Evolutionary conservation across 2,888 invertebrate genomes (phyloP).

Genomic region (Limnephilus rhombicus): DNA sequence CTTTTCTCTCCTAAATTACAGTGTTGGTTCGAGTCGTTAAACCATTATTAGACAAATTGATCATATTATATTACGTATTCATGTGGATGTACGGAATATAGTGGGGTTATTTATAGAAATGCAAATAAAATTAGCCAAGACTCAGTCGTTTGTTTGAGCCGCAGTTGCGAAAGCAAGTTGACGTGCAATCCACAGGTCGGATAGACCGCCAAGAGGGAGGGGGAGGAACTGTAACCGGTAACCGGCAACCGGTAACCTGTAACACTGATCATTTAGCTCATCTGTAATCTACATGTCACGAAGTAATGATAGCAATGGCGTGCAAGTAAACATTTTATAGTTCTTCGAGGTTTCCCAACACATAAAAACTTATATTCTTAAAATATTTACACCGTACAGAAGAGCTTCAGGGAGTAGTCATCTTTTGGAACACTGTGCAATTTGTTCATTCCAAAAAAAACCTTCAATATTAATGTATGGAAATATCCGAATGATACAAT

Average conservation of each 20-base stretch:
- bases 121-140: constrained; percentile 29
- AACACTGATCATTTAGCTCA: neutral
- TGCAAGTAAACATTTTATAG: neutral
- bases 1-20: neutral
- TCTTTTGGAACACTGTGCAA: too few relatives aligned
- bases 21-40: neutral
- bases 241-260: neutral
- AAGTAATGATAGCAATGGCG: neutral
- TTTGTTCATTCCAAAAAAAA: neutral
- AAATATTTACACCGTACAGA: too few relatives aligned
- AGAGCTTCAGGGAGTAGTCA: too few relatives aligned
- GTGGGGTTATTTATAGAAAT: constrained; percentile 22
- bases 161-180: neutral
- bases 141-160: neutral
- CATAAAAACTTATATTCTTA: too few relatives aligned
- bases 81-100: neutral
- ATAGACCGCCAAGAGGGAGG: neutral
- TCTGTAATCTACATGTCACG: neutral
- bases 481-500: too few relatives aligned
- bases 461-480: too few relatives aligned
- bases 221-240: neutral
- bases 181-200: neutral
- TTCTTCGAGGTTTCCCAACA: neutral
- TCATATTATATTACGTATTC: constrained; percentile 1
- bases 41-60: neutral